Percentiles rank a stretch among this genome's conserved stretches.
phyloP scores from a whole-genome alignment of 1,140 invertebrate genomes.

The Pectinophora gossypiella region DNA sequence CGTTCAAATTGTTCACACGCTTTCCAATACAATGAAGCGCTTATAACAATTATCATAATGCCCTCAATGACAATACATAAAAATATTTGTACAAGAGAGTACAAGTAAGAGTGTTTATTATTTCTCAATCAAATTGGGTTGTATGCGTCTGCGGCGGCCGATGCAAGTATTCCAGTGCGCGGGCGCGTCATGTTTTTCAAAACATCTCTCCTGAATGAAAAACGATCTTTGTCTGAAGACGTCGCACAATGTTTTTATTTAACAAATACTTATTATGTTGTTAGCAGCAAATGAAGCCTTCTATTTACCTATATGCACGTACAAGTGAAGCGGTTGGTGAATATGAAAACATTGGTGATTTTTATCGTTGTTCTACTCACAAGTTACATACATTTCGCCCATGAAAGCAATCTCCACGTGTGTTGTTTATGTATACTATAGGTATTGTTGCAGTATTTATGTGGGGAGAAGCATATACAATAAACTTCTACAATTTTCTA shows the following conservation, averaged over 20 bases:
- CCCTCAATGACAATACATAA: slow-evolving; percentile 34
- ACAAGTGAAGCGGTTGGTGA: no score
- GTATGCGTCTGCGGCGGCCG: slow-evolving; percentile 13
- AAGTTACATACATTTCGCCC: no score
- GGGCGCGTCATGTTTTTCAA: slow-evolving; percentile 34
- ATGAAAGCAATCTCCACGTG: no score
- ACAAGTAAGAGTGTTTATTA: slow-evolving; percentile 41
- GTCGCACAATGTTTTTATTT: neutral
- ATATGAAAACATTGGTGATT: no score
- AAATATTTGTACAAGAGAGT: slow-evolving; percentile 37
- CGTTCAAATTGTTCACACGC: slow-evolving; percentile 16
- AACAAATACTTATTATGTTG: neutral
- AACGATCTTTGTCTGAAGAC: slow-evolving; percentile 2
- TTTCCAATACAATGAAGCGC: slow-evolving; percentile 21
- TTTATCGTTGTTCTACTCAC: no score
- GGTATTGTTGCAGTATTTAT: neutral
- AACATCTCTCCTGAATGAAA: slow-evolving; percentile 25
- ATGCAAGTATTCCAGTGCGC: slow-evolving; percentile 22
- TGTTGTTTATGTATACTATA: no score
- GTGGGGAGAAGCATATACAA: neutral
- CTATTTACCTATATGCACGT: no score
- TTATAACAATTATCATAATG: slow-evolving; percentile 22
- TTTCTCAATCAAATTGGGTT: slow-evolving; percentile 40
- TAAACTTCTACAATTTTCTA: slow-evolving; percentile 17
- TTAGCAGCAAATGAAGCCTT: no score